phyloP scores from a whole-genome alignment of 2,888 invertebrate genomes.

The Ischnus inquisitorius region DNA sequence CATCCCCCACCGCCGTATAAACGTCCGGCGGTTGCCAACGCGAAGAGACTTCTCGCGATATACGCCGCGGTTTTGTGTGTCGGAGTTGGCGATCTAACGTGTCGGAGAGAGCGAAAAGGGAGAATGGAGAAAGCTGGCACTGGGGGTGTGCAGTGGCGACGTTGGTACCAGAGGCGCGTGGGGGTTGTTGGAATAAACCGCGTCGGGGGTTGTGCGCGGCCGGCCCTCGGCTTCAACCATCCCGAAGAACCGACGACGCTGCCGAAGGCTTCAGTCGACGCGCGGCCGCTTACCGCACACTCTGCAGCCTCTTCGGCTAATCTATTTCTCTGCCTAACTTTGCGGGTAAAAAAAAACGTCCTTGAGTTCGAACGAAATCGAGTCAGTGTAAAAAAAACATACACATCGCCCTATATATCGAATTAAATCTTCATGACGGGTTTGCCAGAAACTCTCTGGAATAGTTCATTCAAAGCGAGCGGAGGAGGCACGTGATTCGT shows the following conservation, averaged over 20 bases:
- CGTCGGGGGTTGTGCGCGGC: constrained; percentile 54
- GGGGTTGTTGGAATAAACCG: constrained; percentile 42
- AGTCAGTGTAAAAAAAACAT: constrained; percentile 6
- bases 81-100: constrained; percentile 1
- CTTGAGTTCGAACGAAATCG: background rate
- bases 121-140: background rate
- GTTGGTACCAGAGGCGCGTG: constrained; percentile 36
- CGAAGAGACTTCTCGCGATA: background rate
- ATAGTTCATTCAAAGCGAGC: background rate
- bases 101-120: background rate
- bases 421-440: background rate
- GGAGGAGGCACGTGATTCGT: background rate
- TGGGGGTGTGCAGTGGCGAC: constrained; percentile 38
- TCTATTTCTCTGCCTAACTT: constrained; percentile 2
- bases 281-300: constrained; percentile 52
- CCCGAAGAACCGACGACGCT: constrained; percentile 18
- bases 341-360: background rate
- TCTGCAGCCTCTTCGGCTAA: constrained; percentile 1
- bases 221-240: constrained; percentile 41
- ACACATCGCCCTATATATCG: background rate
- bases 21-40: constrained; percentile 48
- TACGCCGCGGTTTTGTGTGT: background rate
- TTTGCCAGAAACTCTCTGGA: background rate
- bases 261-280: constrained; percentile 59
- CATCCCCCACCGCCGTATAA: constrained; percentile 74